Evolutionary conservation across 2,888 invertebrate species (phyloP), one percentile per base, ranked within the genome.

Genomic region (Heliothis peltigera): DNA sequence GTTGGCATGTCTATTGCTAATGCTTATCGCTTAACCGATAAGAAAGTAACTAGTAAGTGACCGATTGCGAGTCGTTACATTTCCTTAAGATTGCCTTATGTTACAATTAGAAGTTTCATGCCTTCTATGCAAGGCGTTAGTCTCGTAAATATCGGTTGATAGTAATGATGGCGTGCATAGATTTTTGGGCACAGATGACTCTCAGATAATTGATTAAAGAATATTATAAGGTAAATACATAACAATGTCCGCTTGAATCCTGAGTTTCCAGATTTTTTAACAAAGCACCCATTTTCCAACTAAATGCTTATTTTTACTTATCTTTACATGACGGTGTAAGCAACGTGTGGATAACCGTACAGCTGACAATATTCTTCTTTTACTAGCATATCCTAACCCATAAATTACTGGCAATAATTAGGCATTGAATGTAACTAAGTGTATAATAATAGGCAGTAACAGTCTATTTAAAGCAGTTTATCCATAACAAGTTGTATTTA

Each of bases 1-100:
- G 47, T 35, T 60, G 46, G 55, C 51, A 60, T 55, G 25, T 51
- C 21, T 71, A 51, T 44, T 65, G 6, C 22, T 18, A 44, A 46
- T 39, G 43, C 35, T 15, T 10, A 32, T 46, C 32, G 8, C 28
- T 52, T 70, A 61, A 56, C 73, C 43, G 70, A 70, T 70, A 70
- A 72, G 66, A 72, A 17, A 21, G 21, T 15, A 4, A 12, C 32
- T 39, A 48, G 7, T 44, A 25, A 44, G 17, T 66, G 66, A 56
- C 43, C 39, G 72, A 66, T 70, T 39, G 17, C 43, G 28, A 18
- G 21, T 15, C 25, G 19, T 35, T 8, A 25, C 8, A 12, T 48
- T 21, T 32, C 22, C 4, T 4, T 0, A 10, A 0, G 5, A 63
- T 18, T 25, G 19, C 12, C 8, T 44, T 25, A 18, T 3, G 21